Percentiles rank a stretch among this genome's conserved stretches.
Evolutionary conservation across 2,888 invertebrate genomes (phyloP).

Genomic region (Noctuana brunneofusca): DNA sequence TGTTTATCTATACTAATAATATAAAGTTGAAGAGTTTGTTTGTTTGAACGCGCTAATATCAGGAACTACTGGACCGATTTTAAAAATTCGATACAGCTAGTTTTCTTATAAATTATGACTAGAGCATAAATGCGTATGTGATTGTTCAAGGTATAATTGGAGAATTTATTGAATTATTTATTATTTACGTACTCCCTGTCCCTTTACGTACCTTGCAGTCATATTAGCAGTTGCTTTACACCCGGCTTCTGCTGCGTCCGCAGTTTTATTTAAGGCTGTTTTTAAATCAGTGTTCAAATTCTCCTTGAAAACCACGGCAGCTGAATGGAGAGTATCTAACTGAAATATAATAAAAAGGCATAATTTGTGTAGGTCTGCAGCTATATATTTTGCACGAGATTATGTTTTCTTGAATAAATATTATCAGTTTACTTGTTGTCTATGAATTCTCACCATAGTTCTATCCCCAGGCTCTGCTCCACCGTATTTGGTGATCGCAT

Average conservation of each 20-base stretch:
- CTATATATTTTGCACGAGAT: no score
- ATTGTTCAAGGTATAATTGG: no score
- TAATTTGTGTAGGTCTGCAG: no score
- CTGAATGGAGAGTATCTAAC: conserved; percentile 82
- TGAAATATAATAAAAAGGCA: conserved; percentile 54
- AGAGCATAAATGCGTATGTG: no score
- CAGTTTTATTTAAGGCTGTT: conserved; percentile 57
- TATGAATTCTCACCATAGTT: conserved; percentile 87
- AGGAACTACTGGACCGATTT: no score
- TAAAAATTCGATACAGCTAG: no score
- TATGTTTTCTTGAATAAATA: neutral
- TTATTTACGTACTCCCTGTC: neutral
- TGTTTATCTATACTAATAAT: no score
- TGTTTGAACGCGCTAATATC: no score
- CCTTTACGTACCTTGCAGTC: conserved; percentile 74
- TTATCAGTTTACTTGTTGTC: neutral
- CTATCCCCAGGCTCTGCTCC: conserved; percentile 88
- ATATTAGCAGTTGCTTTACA: conserved; percentile 79
- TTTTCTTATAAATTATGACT: no score
- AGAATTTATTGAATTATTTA: no score
- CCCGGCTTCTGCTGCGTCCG: conserved; percentile 68
- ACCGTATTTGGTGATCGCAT: conserved; percentile 86
- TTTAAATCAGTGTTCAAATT: conserved; percentile 51
- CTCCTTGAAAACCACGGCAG: conserved; percentile 63
- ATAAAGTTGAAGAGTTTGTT: no score